Evolutionary conservation across 2,113 vertebrate genomes (phyloP).

Genomic region (Myrmecophaga tridactyla): DNA sequence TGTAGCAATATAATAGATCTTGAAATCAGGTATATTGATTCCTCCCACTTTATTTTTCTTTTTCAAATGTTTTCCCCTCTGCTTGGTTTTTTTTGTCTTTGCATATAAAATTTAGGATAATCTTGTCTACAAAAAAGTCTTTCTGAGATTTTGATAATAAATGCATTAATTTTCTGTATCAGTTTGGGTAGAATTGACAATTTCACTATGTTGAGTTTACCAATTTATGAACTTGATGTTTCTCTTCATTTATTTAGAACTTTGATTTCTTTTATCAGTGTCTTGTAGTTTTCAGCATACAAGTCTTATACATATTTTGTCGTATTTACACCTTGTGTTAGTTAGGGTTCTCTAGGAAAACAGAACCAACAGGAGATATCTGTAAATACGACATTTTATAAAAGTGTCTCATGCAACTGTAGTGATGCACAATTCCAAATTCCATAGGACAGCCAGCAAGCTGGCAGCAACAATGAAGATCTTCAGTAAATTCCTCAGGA

Average conservation of each 20-base stretch:
- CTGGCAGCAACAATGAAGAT: too few species aligned
- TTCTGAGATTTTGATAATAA: background rate
- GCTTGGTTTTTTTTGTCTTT: background rate
- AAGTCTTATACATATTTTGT: background rate
- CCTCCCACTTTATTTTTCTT: background rate
- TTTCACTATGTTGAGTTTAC: background rate
- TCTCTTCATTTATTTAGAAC: background rate
- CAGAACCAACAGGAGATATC: too few species aligned
- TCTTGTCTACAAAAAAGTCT: background rate
- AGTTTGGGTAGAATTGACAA: background rate
- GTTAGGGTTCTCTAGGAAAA: too few species aligned
- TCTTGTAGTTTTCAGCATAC: background rate
- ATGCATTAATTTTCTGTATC: background rate
- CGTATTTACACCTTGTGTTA: too few species aligned
- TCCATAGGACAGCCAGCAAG: too few species aligned
- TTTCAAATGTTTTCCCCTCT: background rate
- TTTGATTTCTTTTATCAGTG: background rate
- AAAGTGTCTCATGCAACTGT: too few species aligned
- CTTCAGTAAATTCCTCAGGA: too few species aligned
- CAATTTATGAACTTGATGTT: background rate
- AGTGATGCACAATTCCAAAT: too few species aligned
- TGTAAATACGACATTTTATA: too few species aligned
- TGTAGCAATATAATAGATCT: background rate
- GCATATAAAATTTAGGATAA: background rate
- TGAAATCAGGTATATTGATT: background rate